Evolutionary conservation across 2,797 vertebrate genomes (phyloP).

Genomic region (Tolypeutes matacus): DNA sequence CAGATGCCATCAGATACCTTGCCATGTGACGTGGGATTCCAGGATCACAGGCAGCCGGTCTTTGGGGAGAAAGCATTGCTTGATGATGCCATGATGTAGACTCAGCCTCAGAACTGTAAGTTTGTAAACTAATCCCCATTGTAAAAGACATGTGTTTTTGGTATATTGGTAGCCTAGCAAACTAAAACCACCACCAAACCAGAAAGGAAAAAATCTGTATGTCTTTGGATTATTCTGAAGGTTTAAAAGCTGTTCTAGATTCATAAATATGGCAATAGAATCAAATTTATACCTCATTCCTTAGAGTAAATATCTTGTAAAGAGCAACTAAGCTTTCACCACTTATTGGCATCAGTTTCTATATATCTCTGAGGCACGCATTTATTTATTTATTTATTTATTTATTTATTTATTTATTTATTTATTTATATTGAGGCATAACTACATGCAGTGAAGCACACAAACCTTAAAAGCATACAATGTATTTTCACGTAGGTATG

Average conservation of each 20-base stretch:
- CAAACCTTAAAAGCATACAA: background rate
- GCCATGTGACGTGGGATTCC: no score
- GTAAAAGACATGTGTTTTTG: no score
- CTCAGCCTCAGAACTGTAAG: no score
- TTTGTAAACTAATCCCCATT: no score
- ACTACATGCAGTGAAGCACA: background rate
- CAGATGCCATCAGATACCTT: no score
- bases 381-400: background rate
- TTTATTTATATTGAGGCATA: background rate
- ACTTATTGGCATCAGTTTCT: background rate
- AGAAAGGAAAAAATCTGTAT: background rate
- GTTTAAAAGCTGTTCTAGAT: background rate
- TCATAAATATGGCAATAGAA: constrained; percentile 6
- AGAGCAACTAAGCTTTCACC: constrained; percentile 14
- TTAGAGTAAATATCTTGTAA: constrained; percentile 1
- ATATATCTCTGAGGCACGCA: background rate
- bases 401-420: no score
- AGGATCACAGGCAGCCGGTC: no score
- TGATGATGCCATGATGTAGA: no score
- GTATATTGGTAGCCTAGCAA: no score
- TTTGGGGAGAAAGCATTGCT: no score
- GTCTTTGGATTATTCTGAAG: background rate
- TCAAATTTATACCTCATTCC: background rate
- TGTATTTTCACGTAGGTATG: background rate
- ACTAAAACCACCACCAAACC: background rate